Percentiles rank a stretch among this genome's conserved stretches.
phyloP scores from a whole-genome alignment of 2,113 vertebrate species.

The Melanerpes formicivorus region DNA sequence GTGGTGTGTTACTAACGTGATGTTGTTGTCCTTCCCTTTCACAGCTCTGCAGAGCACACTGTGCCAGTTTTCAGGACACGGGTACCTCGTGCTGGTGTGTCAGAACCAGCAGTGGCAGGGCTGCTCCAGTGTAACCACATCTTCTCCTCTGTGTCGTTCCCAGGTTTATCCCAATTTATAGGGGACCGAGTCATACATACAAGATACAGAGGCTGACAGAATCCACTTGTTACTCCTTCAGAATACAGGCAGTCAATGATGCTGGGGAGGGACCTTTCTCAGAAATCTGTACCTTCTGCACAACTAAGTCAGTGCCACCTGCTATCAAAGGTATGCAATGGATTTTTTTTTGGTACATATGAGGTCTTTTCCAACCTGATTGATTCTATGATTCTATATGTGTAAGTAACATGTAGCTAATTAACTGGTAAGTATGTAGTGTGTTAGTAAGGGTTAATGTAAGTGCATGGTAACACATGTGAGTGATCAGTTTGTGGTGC shows the following conservation, averaged over 20 bases:
- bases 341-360: neutral
- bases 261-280: constrained; percentile 96
- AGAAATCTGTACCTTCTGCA: constrained; percentile 89
- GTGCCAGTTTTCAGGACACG: neutral
- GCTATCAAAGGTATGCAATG: constrained; percentile 88
- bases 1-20: neutral
- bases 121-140: neutral
- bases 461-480: accelerated
- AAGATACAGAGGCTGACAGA: constrained; percentile 94
- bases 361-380: too few relatives aligned
- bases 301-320: constrained; percentile 93
- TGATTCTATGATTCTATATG: accelerated
- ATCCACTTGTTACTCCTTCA: constrained; percentile 91
- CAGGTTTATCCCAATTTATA: constrained; percentile 95
- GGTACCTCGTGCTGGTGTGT: accelerated
- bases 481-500: neutral
- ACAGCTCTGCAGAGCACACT: neutral
- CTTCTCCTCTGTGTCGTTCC: neutral
- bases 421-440: neutral
- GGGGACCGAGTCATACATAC: constrained; percentile 96
- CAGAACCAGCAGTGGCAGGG: neutral
- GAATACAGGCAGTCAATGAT: constrained; percentile 93
- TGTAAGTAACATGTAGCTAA: neutral
- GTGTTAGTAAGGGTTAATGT: neutral
- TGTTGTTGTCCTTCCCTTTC: neutral